These are phyloP conservation scores for Ciona savignyi DNA, from an alignment of 23 tunicate genomes.

Conservation along the genomic window DNA sequence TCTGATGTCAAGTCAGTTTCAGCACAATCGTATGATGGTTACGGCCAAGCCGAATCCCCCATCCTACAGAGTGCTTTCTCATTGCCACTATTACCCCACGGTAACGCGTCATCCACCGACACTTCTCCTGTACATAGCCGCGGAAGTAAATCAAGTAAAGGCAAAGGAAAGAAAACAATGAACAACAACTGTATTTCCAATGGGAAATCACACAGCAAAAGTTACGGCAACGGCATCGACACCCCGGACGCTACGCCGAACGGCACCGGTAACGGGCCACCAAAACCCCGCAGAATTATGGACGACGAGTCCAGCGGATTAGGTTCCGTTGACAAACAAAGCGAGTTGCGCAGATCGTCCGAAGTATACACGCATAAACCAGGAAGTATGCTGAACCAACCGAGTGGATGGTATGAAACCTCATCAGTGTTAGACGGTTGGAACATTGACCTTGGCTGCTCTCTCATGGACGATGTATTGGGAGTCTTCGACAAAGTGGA, in stretches of 20 bases:
- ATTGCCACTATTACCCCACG: conserved; percentile 39
- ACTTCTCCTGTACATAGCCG: neutral
- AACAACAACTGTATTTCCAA: conserved; percentile 29
- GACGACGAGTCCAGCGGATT: conserved; percentile 6
- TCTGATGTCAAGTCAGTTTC: conserved; percentile 20
- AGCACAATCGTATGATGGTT: conserved; percentile 40
- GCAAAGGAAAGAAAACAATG: conserved; percentile 13
- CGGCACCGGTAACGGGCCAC: conserved; percentile 37
- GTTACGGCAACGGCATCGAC: neutral
- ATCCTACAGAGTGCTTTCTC: conserved; percentile 60
- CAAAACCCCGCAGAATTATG: conserved; percentile 57
- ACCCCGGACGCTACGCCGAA: conserved; percentile 24
- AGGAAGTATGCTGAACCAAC: conserved; percentile 2
- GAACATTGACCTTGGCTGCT: conserved; percentile 76
- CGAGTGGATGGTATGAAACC: conserved; percentile 15
- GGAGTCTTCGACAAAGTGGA: conserved; percentile 67
- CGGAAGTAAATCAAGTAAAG: conserved; percentile 2
- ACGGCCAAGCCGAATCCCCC: conserved; percentile 36
- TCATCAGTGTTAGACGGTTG: conserved; percentile 60
- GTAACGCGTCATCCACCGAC: conserved; percentile 12
- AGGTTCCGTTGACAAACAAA: conserved; percentile 10
- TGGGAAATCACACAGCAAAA: conserved; percentile 27
- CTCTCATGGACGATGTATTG: conserved; percentile 86
- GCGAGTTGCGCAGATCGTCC: conserved; percentile 27
- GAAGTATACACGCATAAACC: conserved; percentile 35